Evolutionary conservation across 1,140 invertebrate genomes (phyloP), one percentile per base, ranked within the genome.

Genomic region (Lasaia peninsularis): DNA sequence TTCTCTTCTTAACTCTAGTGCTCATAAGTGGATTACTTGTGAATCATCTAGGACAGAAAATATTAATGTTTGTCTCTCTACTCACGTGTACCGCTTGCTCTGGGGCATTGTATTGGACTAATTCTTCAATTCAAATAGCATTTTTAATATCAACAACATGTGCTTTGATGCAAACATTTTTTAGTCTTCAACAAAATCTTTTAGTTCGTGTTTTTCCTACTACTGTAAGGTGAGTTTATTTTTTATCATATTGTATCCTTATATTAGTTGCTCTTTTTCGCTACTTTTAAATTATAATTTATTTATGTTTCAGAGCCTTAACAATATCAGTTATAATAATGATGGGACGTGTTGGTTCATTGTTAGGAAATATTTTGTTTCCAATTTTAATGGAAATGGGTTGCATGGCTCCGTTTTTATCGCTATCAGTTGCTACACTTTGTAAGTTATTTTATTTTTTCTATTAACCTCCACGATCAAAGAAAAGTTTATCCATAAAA

Each of bases 341-440:
- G 60, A 8, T 71, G 8, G 71, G 71, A n/a, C 58, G 71, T 2
- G 34, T 67, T 0, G 71, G 71, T 9, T 74, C 71, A 9, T 56
- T 74, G 2, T 35, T 63, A 9, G 71, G 71, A 12, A 73, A 74
- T 56, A 65, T 82, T 18, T 35, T 82, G 16, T 82, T 82, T 35
- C 79, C 79, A 5, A 57, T 82, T 11, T 60, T 82, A 51, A 44
- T 82, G 50, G 52, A 69, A 12, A 40, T 61, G 40, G 75, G 75
- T n/a, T 82, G 79, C 54, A 82, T 82, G 77, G 71, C 68, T 2
- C 79, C 79, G 4, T 82, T 82, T 54, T 32, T 80, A 3, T 48
- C 65, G 0, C 55, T 73, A 16, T 69, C 73, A 8, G 33, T 63
- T 28, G 57, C 78, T 14, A 66, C 75, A 11, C 52, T 78, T 44